phyloP scores from a whole-genome alignment of 2,888 invertebrate species.

The Drosophila anomelani region DNA sequence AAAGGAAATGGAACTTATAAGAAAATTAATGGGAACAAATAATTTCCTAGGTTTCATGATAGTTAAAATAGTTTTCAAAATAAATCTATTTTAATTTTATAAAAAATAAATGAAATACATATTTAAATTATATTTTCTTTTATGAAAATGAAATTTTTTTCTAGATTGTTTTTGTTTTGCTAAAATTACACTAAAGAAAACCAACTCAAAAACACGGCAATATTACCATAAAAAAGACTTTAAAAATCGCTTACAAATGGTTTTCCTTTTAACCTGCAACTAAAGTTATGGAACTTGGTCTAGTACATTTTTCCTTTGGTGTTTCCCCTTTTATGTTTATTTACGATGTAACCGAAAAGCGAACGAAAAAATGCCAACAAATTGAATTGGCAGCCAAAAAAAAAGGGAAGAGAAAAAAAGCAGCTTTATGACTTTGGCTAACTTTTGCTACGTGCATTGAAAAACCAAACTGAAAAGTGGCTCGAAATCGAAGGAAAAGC shows the following conservation, averaged over 20 bases:
- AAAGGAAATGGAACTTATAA: not conserved
- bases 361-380: conserved; percentile 31
- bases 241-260: not conserved
- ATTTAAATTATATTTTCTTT: too few species aligned
- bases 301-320: not conserved
- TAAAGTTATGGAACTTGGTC: not conserved
- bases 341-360: conserved; percentile 54
- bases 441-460: conserved; percentile 72
- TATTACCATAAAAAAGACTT: not conserved
- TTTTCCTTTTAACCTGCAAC: not conserved
- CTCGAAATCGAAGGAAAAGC: not conserved
- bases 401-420: conserved; percentile 41
- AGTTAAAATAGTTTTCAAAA: not conserved
- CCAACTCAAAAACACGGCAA: not conserved
- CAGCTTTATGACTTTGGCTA: conserved; percentile 76
- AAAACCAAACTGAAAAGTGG: conserved; percentile 48
- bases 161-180: too few species aligned
- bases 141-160: too few species aligned
- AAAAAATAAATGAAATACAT: too few species aligned
- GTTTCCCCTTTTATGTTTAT: conserved; percentile 53
- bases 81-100: too few species aligned
- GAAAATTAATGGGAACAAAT: not conserved
- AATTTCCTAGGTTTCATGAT: too few species aligned
- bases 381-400: conserved; percentile 38
- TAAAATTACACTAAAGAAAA: too few species aligned